Conservation (phyloP, 2,888 invertebrate species). For the Polietes domitor region DNA sequence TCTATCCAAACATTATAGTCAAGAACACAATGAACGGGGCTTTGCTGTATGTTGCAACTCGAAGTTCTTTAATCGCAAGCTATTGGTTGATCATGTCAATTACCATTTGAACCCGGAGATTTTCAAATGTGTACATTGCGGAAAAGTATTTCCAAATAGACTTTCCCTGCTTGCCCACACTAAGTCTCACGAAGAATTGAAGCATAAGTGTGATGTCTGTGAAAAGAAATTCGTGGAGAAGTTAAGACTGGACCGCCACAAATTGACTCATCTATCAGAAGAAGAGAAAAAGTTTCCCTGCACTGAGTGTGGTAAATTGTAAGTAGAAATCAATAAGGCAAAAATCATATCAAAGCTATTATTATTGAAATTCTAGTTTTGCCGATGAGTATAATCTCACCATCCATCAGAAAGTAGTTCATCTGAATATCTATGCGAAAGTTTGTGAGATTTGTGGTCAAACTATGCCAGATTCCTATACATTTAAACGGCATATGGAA, state of each 20-base stretch:
- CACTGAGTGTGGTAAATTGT: constrained; percentile 60
- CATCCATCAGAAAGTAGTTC: constrained; percentile 75
- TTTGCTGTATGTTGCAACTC: constrained; percentile 76
- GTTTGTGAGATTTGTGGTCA: constrained; percentile 79
- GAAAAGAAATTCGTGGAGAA: constrained; percentile 74
- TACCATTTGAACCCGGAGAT: constrained; percentile 76
- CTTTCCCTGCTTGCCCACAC: constrained; percentile 74
- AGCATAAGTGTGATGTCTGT: constrained; percentile 75
- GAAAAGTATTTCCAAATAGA: constrained; percentile 73
- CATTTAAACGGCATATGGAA: constrained; percentile 74
- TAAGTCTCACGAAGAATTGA: constrained; percentile 73
- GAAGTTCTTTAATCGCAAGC: constrained; percentile 75
- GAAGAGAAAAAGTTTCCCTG: constrained; percentile 75
- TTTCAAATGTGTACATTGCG: constrained; percentile 75
- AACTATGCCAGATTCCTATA: constrained; percentile 73
- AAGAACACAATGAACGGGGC: constrained; percentile 70
- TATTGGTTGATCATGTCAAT: constrained; percentile 76
- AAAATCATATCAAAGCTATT: background rate
- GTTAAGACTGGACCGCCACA: constrained; percentile 73
- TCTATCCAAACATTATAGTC: constrained; percentile 27
- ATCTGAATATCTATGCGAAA: constrained; percentile 76
- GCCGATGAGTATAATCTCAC: constrained; percentile 73
- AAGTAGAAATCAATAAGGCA: background rate
- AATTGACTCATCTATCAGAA: constrained; percentile 75
- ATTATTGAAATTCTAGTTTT: constrained; percentile 73